Conservation (phyloP, 2,888 invertebrate species). For the Tineola bisselliella region DNA sequence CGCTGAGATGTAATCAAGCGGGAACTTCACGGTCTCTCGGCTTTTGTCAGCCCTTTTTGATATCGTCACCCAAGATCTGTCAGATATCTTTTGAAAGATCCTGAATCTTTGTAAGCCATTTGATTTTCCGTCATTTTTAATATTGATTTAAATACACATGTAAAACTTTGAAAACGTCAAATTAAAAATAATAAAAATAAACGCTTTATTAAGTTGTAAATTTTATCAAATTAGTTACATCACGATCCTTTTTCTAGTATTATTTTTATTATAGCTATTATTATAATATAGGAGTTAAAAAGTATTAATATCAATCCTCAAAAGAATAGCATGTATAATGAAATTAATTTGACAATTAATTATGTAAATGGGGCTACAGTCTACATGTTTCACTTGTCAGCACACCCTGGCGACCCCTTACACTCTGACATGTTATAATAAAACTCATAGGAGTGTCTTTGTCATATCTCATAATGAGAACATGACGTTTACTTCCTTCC, state of each 20-base stretch:
- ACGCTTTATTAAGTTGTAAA: too few species aligned
- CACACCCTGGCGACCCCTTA: constrained; percentile 24
- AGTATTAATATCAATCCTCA: not conserved
- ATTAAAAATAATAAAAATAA: too few species aligned
- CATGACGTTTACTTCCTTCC: constrained; percentile 9
- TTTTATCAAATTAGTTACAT: too few species aligned
- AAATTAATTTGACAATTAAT: constrained; percentile 25
- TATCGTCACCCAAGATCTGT: not conserved
- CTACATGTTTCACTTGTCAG: constrained; percentile 28
- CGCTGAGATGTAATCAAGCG: constrained; percentile 36
- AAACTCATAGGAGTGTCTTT: constrained; percentile 10
- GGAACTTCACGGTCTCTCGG: constrained; percentile 23
- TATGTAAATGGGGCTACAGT: constrained; percentile 34
- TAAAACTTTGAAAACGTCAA: too few species aligned
- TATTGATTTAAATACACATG: too few species aligned
- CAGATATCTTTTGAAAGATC: not conserved
- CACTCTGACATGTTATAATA: constrained; percentile 1
- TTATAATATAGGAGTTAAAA: not conserved
- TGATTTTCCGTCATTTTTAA: not conserved
- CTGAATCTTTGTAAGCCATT: not conserved
- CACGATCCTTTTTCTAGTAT: too few species aligned
- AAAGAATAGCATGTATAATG: not conserved
- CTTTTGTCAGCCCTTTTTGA: constrained; percentile 28
- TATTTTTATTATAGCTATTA: not conserved
- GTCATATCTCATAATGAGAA: constrained; percentile 11